Conservation (phyloP, 1,140 invertebrate species). For the Drosophila dunni region DNA sequence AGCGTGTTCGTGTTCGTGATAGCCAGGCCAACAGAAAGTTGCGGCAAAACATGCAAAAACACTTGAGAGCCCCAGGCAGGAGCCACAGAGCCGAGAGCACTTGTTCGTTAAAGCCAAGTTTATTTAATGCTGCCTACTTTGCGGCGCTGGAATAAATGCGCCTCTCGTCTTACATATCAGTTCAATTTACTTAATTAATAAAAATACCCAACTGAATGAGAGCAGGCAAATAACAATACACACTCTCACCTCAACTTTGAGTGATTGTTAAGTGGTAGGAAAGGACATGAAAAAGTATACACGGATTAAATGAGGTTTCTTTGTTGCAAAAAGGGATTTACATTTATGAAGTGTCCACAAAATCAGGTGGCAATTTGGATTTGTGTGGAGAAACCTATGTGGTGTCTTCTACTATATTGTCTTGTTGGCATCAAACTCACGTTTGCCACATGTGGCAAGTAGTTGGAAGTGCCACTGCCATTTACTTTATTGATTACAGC, state of each 20-base stretch:
- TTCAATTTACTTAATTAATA: conserved; percentile 79
- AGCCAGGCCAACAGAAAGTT: conserved; percentile 19
- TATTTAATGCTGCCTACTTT: conserved; percentile 52
- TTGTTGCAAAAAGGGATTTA: conserved; percentile 1
- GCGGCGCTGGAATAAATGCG: conserved; percentile 52
- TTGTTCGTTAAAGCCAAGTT: conserved; percentile 22
- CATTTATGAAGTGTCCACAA: conserved; percentile 27
- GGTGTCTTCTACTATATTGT: conserved; percentile 11
- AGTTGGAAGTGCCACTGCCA: conserved; percentile 62
- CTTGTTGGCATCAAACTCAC: conserved; percentile 39
- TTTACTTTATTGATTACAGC: conserved; percentile 78
- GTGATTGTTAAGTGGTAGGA: conserved; percentile 11
- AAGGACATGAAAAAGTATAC: background rate
- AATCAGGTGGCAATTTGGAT: conserved; percentile 9
- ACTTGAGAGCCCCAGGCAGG: conserved; percentile 16
- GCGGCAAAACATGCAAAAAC: conserved; percentile 31
- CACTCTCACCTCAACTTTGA: conserved; percentile 7
- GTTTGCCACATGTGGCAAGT: conserved; percentile 46
- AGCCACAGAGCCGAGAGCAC: background rate
- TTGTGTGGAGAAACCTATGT: conserved; percentile 4
- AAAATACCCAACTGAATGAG: conserved; percentile 61
- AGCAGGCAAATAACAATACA: conserved; percentile 29
- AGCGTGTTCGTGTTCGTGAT: conserved; percentile 41
- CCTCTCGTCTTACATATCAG: background rate
- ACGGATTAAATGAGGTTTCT: background rate